Evolutionary conservation across 2,888 invertebrate species (phyloP), one percentile per base, ranked within the genome.

Genomic region (Patella depressa): DNA sequence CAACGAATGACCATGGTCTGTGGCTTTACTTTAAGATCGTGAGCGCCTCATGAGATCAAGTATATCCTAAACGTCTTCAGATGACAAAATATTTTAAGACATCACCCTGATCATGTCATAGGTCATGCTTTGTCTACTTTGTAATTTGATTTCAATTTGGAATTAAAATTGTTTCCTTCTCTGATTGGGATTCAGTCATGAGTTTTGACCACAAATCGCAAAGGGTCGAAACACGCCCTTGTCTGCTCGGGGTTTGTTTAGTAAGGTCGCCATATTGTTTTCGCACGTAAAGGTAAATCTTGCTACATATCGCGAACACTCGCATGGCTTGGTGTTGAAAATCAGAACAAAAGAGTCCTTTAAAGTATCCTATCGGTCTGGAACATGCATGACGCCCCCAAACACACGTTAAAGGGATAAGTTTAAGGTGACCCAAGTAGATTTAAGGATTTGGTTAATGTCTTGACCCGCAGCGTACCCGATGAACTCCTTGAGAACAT

Each of bases 301-400:
- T 24, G 65, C 65, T 65, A 65, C 65, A 65, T 65, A 19, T 24
- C 65, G 65, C 65, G 65, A 65, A 65, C 65, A 24, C 11, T 65
- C 24, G 11, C 11, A 65, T 65, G 65, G 65, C 24, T 24, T 65
- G 65, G 65, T 24, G 19, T 24, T 24, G 19, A 65, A 14, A 65
- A 65, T 24, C 19, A 24, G 12, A 65, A 65, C 65, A 65, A 65
- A 65, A 24, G 65, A 24, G 24, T 24, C 14, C 24, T 24, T 65
- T 65, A 65, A 59, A 65, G 65, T 19, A 24, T 65, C 24, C 24
- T 65, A 65, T 65, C 19, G 19, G 65, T 11, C 11, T 17, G 19
- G 24, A 24, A 65, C 65, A 24, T 24, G 65, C 65, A 24, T 19
- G 11, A 24, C 65, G 19, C 65, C 65, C 24, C 24, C 19, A 65